Conservation (phyloP, 2,888 invertebrate species). For the Lasioglossum malachurum region DNA sequence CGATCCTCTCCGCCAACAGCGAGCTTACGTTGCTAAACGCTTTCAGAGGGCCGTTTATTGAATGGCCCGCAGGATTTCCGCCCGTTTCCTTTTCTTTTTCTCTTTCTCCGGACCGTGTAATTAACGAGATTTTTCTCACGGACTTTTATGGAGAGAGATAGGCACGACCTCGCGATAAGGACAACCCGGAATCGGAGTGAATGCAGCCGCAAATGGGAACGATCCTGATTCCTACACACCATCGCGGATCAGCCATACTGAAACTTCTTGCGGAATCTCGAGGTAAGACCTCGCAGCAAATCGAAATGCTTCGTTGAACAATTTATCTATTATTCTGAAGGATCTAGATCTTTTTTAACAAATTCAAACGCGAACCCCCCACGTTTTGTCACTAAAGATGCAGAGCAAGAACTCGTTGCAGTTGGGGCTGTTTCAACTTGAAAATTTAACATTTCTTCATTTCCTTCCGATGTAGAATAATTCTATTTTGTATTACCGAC, state of each 20-base stretch:
- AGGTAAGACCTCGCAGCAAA: neutral
- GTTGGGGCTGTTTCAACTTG: too few relatives aligned
- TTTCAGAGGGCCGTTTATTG: slow-evolving; percentile 33
- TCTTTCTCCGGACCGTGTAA: slow-evolving; percentile 29
- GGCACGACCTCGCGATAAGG: neutral
- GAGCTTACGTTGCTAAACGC: slow-evolving; percentile 53
- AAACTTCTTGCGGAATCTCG: slow-evolving; percentile 10
- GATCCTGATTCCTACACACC: neutral
- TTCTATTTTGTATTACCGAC: too few relatives aligned
- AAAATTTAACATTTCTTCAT: too few relatives aligned
- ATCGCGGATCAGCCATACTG: neutral
- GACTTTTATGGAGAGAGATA: slow-evolving; percentile 10
- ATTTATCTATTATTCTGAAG: neutral
- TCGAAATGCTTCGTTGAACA: neutral
- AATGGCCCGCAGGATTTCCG: slow-evolving; percentile 45
- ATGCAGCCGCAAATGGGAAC: neutral
- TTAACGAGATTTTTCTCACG: slow-evolving; percentile 30
- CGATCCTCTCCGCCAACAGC: neutral
- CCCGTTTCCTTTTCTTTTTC: neutral
- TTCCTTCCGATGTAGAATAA: too few relatives aligned
- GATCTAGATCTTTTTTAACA: neutral
- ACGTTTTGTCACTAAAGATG: too few relatives aligned
- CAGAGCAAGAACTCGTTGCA: too few relatives aligned
- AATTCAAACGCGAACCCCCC: neutral
- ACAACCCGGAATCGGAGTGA: slow-evolving; percentile 29